A percentile compares a stretch with the other conserved stretches of the same genome.
Conservation (phyloP, 2,113 vertebrate species). For the Aldabrachelys gigantea region DNA sequence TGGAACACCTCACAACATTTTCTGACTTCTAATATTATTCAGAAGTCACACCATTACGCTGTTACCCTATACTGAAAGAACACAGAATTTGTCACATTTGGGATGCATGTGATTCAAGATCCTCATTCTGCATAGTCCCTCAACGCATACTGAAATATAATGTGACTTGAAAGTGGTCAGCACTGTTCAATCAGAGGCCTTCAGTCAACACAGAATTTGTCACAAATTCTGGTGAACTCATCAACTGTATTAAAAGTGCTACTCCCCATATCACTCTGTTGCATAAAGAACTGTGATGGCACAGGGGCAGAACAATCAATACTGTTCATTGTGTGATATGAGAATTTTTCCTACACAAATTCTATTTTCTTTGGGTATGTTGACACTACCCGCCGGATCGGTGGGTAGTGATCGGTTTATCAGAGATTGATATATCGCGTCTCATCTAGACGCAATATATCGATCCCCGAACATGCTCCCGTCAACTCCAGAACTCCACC, state of each 20-base stretch:
- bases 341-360: background rate
- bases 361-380: background rate
- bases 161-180: background rate
- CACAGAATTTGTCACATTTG: background rate
- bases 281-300: background rate
- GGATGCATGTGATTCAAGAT: background rate
- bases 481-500: no score
- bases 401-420: no score
- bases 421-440: no score
- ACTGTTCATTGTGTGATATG: background rate
- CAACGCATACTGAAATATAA: background rate
- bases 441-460: no score
- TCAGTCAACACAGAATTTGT: background rate
- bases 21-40: background rate
- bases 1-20: background rate
- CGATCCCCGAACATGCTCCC: no score
- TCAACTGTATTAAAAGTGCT: background rate
- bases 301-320: background rate
- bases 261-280: background rate
- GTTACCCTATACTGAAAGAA: background rate
- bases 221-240: background rate
- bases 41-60: background rate
- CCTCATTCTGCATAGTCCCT: background rate
- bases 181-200: background rate
- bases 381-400: no score